Conservation (phyloP, 2,888 invertebrate genomes). For the Lacanobia oleracea region DNA sequence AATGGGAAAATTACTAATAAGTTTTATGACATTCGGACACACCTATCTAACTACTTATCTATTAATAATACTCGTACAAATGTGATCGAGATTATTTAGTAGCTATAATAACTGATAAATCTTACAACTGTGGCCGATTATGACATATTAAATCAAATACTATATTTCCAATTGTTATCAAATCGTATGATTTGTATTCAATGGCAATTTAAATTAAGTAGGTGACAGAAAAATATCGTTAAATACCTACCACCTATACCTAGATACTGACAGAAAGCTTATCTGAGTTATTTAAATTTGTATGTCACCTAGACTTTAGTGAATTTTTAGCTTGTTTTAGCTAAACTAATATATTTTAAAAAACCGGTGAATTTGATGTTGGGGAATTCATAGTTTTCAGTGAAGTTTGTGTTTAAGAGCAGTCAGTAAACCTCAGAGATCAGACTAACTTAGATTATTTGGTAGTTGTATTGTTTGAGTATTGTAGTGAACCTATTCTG, state of each 20-base stretch:
- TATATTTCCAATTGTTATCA: constrained; percentile 10
- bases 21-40: constrained; percentile 10
- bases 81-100: constrained; percentile 6
- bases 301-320: no score
- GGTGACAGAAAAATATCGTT: constrained; percentile 14
- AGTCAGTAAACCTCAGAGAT: neutral
- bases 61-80: no score
- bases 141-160: constrained; percentile 29
- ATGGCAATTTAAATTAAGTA: constrained; percentile 1
- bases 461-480: neutral
- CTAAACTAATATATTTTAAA: neutral
- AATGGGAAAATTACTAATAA: constrained; percentile 15
- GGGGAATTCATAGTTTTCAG: neutral
- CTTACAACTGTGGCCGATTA: constrained; percentile 10
- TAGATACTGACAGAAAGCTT: no score
- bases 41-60: constrained; percentile 7
- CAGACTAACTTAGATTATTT: neutral
- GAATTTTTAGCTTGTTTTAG: no score
- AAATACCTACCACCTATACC: no score
- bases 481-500: neutral
- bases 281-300: no score
- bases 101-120: constrained; percentile 13
- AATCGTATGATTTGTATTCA: constrained; percentile 17
- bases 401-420: neutral
- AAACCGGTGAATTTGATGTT: neutral